Evolutionary conservation across 2,888 invertebrate genomes (phyloP).

Genomic region (Mythimna lalbum): DNA sequence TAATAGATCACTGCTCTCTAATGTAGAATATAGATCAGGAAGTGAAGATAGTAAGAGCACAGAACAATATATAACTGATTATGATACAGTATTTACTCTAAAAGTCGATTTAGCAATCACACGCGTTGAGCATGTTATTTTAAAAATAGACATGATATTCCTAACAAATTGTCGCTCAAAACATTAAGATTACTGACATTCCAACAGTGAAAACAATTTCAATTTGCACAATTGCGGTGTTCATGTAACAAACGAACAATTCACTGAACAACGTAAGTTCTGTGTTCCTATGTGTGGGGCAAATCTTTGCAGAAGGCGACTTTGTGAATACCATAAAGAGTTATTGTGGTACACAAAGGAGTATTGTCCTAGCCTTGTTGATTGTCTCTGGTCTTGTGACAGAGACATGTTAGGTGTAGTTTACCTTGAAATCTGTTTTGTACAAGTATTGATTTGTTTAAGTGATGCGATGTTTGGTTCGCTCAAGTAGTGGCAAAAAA

Average conservation of each 20-base stretch:
- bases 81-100: background rate
- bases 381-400: conserved; percentile 79
- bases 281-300: conserved; percentile 75
- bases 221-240: conserved; percentile 70
- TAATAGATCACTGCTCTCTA: background rate
- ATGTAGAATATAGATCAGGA: background rate
- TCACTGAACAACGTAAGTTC: conserved; percentile 72
- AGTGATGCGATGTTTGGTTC: conserved; percentile 12
- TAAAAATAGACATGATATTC: conserved; percentile 44
- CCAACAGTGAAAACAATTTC: conserved; percentile 62
- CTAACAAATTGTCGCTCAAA: conserved; percentile 44
- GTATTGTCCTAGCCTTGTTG: conserved; percentile 84
- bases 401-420: conserved; percentile 67
- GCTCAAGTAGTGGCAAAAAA: background rate
- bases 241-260: conserved; percentile 77
- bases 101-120: conserved; percentile 8
- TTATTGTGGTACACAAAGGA: conserved; percentile 82
- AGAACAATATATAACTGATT: too few species aligned
- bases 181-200: conserved; percentile 56
- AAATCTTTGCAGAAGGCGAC: conserved; percentile 86
- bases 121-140: conserved; percentile 33
- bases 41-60: background rate
- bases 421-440: conserved; percentile 73
- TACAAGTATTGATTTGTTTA: conserved; percentile 44
- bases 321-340: conserved; percentile 84